These are phyloP conservation scores for Tuta absoluta DNA, from an alignment of 2,888 invertebrate species.

Conservation along the genomic window DNA sequence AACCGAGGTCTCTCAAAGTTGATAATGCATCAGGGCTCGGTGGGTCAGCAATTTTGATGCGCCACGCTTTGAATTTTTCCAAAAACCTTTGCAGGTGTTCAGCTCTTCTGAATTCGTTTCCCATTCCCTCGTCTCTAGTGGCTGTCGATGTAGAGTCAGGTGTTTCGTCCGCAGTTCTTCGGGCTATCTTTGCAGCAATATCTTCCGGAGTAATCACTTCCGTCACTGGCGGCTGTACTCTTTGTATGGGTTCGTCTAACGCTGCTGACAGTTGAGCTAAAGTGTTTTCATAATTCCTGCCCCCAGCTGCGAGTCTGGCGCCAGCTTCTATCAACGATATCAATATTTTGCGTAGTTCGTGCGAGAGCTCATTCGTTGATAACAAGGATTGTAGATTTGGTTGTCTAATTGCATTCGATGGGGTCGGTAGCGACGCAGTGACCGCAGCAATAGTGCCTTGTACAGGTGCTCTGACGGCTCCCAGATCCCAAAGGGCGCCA, in stretches of 20 bases:
- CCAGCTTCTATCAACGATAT: conserved; percentile 75
- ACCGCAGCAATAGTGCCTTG: conserved; percentile 67
- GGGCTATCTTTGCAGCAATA: conserved; percentile 41
- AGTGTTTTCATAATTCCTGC: conserved; percentile 66
- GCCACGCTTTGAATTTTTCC: conserved; percentile 69
- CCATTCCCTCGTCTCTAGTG: conserved; percentile 32
- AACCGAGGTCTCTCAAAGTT: conserved; percentile 65
- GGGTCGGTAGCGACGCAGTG: conserved; percentile 63
- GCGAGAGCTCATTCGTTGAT: conserved; percentile 70
- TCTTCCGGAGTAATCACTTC: conserved; percentile 72
- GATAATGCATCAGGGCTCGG: conserved; percentile 59
- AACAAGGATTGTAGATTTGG: conserved; percentile 70
- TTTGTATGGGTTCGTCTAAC: conserved; percentile 57
- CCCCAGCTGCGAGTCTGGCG: conserved; percentile 67
- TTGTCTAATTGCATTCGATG: conserved; percentile 57
- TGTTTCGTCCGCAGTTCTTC: not conserved
- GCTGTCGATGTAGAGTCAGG: conserved; percentile 20
- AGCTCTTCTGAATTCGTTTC: conserved; percentile 52
- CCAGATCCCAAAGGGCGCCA: conserved; percentile 69
- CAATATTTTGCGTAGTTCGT: conserved; percentile 67
- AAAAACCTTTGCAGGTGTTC: conserved; percentile 66
- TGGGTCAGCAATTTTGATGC: conserved; percentile 57
- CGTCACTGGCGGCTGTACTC: conserved; percentile 48
- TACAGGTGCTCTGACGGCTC: conserved; percentile 67
- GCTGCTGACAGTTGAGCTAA: conserved; percentile 65